Evolutionary conservation across 1,140 invertebrate species (phyloP).

Genomic region (Calycopis cecrops): DNA sequence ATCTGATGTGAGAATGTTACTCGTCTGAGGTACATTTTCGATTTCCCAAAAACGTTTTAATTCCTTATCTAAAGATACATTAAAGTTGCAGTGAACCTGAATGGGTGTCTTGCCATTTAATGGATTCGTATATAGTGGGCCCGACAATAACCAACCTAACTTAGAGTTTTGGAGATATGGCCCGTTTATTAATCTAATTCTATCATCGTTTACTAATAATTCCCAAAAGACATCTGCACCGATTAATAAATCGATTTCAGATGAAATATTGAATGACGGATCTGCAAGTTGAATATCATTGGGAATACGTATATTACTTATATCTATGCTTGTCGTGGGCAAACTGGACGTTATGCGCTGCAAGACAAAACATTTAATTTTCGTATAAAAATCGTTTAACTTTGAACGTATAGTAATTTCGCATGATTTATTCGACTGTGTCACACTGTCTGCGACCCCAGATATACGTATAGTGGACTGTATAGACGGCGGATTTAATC

Average conservation of each 20-base stretch:
- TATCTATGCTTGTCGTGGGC: background rate
- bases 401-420: constrained; percentile 24
- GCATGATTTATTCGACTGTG: constrained; percentile 25
- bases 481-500: constrained; percentile 25
- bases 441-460: constrained; percentile 26
- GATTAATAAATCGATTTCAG: constrained; percentile 25
- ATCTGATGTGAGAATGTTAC: background rate
- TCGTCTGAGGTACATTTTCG: constrained; percentile 12
- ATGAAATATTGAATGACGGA: constrained; percentile 17
- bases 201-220: constrained; percentile 18
- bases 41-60: constrained; percentile 22
- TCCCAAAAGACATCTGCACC: constrained; percentile 29
- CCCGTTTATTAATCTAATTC: constrained; percentile 20
- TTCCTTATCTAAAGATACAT: constrained; percentile 10
- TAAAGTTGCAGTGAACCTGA: constrained; percentile 15
- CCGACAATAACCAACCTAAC: constrained; percentile 27
- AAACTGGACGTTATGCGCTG: background rate
- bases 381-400: constrained; percentile 17
- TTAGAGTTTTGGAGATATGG: constrained; percentile 27
- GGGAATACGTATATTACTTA: background rate
- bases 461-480: constrained; percentile 31
- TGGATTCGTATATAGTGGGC: constrained; percentile 10
- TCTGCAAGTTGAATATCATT: constrained; percentile 15
- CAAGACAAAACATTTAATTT: background rate
- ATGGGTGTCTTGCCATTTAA: too few species aligned